These are phyloP conservation scores for Maniola hyperantus DNA, from an alignment of 2,888 invertebrate species.

Conservation along the genomic window DNA sequence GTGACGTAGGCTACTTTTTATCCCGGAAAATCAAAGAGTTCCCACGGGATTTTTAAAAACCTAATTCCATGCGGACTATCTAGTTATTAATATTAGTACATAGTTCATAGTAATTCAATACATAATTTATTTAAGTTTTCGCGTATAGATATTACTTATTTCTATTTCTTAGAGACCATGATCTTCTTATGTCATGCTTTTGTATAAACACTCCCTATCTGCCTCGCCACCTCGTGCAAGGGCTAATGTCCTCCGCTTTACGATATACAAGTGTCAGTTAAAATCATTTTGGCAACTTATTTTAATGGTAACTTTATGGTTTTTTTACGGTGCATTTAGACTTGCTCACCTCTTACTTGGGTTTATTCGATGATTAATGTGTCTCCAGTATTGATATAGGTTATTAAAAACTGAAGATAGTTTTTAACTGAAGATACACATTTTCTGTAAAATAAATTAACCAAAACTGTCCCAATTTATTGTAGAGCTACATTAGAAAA, in stretches of 20 bases:
- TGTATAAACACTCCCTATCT: constrained; percentile 18
- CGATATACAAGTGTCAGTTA: constrained; percentile 29
- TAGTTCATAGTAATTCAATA: too few relatives aligned
- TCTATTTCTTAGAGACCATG: neutral
- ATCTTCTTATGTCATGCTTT: neutral
- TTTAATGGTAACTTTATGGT: constrained; percentile 40
- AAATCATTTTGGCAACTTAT: constrained; percentile 39
- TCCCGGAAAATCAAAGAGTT: too few relatives aligned
- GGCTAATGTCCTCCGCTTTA: constrained; percentile 31
- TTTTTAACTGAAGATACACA: too few relatives aligned
- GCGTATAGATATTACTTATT: too few relatives aligned
- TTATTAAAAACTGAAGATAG: neutral
- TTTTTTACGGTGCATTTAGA: constrained; percentile 41
- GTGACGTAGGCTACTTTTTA: too few relatives aligned
- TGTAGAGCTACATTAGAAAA: too few relatives aligned
- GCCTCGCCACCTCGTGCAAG: constrained; percentile 15
- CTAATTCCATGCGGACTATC: too few relatives aligned
- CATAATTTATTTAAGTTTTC: too few relatives aligned
- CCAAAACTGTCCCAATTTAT: too few relatives aligned
- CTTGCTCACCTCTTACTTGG: constrained; percentile 31
- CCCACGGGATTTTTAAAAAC: too few relatives aligned
- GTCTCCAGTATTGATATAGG: constrained; percentile 23
- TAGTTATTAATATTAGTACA: too few relatives aligned
- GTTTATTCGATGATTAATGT: constrained; percentile 39
- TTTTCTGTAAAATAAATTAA: too few relatives aligned